These are phyloP conservation scores for Pardosa pseudoannulata DNA, from an alignment of 2,888 invertebrate genomes.

Conservation along the genomic window DNA sequence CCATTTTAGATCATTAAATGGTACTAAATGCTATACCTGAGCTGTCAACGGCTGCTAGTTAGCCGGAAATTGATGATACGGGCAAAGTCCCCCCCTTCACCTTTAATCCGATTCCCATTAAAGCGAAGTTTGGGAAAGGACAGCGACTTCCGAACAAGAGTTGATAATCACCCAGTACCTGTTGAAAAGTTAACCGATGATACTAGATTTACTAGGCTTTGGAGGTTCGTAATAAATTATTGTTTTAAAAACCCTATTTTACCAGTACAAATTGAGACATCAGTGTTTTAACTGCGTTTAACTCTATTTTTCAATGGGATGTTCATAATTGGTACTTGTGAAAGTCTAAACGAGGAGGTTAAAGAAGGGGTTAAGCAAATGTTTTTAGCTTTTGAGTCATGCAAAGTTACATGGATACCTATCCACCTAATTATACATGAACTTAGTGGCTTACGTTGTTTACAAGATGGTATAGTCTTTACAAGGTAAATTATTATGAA, in stretches of 20 bases:
- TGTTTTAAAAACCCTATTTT: not conserved
- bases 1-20: slow-evolving; percentile 39
- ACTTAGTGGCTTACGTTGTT: too few relatives aligned
- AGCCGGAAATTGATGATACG: slow-evolving; percentile 46
- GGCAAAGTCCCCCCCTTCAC: not conserved
- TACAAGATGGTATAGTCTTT: too few relatives aligned
- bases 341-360: not conserved
- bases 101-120: not conserved
- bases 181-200: not conserved
- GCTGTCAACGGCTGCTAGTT: slow-evolving; percentile 59
- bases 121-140: not conserved
- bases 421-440: too few relatives aligned
- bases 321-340: not conserved
- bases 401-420: too few relatives aligned
- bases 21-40: slow-evolving; percentile 37
- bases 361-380: not conserved
- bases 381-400: not conserved
- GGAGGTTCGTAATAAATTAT: not conserved
- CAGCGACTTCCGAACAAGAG: not conserved
- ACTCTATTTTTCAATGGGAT: not conserved
- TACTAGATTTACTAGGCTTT: not conserved
- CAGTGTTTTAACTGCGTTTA: not conserved
- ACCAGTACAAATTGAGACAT: not conserved
- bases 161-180: not conserved
- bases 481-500: too few relatives aligned